Percentiles rank a stretch among this genome's conserved stretches.
phyloP scores from a whole-genome alignment of 1,140 invertebrate species.

The Tenebrio molitor region DNA sequence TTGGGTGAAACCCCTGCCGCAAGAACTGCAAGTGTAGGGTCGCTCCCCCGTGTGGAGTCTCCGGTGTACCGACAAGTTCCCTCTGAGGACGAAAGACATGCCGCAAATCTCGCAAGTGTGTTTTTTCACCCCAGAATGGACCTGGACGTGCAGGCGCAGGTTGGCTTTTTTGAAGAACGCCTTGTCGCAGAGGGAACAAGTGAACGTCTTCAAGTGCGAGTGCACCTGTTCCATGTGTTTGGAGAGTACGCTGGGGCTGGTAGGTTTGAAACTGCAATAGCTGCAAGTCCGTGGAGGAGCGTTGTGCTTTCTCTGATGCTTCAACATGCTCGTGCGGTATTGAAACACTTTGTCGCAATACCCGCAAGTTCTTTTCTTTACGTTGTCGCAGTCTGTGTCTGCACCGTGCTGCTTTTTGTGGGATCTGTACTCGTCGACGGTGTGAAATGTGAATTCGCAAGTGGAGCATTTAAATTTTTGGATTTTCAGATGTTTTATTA shows the following conservation, averaged over 20 bases:
- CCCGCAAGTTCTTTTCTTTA: background rate
- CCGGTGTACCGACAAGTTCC: conserved; percentile 47
- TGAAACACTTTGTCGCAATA: conserved; percentile 8
- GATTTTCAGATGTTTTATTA: background rate
- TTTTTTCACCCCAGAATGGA: conserved; percentile 77
- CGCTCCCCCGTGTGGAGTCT: conserved; percentile 48
- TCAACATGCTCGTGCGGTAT: conserved; percentile 13
- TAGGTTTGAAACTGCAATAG: background rate
- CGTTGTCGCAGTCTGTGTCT: background rate
- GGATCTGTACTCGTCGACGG: too few species aligned
- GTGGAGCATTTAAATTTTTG: background rate
- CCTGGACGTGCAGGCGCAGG: conserved; percentile 71
- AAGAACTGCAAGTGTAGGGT: conserved; percentile 48
- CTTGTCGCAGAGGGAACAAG: conserved; percentile 72
- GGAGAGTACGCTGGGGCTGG: conserved; percentile 2
- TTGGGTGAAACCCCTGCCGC: conserved; percentile 49
- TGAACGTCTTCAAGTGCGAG: conserved; percentile 70
- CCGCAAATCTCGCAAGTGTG: conserved; percentile 78
- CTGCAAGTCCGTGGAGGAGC: background rate
- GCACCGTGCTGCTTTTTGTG: too few species aligned
- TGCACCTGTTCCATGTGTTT: conserved; percentile 61
- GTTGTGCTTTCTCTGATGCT: background rate
- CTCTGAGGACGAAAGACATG: conserved; percentile 68
- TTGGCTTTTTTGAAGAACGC: conserved; percentile 68
- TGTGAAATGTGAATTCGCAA: too few species aligned